Evolutionary conservation across 2,888 invertebrate genomes (phyloP), one percentile per base, ranked within the genome.

Genomic region (Linnaemya tessellans): DNA sequence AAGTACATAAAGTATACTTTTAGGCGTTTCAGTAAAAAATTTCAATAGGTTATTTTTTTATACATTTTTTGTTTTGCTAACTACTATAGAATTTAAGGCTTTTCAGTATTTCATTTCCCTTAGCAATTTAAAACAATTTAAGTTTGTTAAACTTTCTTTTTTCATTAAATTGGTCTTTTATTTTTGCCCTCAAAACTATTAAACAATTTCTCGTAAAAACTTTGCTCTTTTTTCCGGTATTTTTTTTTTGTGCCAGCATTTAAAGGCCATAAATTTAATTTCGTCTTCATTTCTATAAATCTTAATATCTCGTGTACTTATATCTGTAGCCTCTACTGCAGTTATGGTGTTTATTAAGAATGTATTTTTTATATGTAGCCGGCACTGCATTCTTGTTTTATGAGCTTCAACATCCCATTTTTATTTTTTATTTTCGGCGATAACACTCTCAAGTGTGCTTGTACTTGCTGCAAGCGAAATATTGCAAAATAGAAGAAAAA

Each of bases 261-360:
- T 85, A 58, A 70, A 79, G 25, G 54, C 79, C 64, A 85, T 82
- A 85, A 85, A 85, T 85, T 79, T 54, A 10, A 65, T 65, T 74
- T 65, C 58, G 43, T 54, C 30, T 41, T 60, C 58, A 65, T 77
- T 70, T 64, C 51, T 75, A 85, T 85, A 85, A 85, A 85, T 85
- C 82, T 82, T 85, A 80, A 85, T 85, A 82, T 82, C 60, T 41
- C 68, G 65, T 75, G 54, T 62, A 46, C 58, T 68, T 81, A 78
- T 67, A 62, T 62, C 75, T 68, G 13, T 68, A 64, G 73, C 64
- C 70, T 56, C 9, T 60, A 60, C 82, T 80, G 80, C 67, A 85
- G 79, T 82, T 77, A 62, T 82, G 62, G 51, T 80, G 82, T 85
- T 85, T 80, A 85, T 85, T 85, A 82, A 85, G 79, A 67, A 73